These are phyloP conservation scores for Thymelicus acteon DNA, from an alignment of 2,888 invertebrate species.

Conservation along the genomic window DNA sequence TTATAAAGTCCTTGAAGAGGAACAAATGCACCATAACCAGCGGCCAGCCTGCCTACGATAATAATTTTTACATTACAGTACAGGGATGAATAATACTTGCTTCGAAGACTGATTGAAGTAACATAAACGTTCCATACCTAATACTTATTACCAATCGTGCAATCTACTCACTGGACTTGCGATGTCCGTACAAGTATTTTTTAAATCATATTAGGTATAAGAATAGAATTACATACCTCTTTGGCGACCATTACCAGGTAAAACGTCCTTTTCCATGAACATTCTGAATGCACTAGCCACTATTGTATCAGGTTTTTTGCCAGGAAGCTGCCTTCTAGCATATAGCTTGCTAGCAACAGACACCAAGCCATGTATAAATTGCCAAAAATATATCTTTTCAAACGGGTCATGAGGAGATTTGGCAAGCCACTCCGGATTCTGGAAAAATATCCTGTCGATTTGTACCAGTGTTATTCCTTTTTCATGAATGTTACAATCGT, in stretches of 20 bases:
- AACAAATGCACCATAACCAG: slow-evolving; percentile 64
- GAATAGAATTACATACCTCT: slow-evolving; percentile 59
- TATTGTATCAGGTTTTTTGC: slow-evolving; percentile 72
- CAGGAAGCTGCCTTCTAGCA: slow-evolving; percentile 62
- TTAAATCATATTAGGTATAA: too few relatives aligned
- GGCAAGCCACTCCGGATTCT: slow-evolving; percentile 76
- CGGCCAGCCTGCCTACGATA: slow-evolving; percentile 60
- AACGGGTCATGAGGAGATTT: slow-evolving; percentile 81
- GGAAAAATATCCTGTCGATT: slow-evolving; percentile 76
- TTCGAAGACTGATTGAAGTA: background rate
- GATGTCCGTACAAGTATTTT: too few relatives aligned
- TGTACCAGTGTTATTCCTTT: slow-evolving; percentile 79
- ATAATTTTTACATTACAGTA: background rate
- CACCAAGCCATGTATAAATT: slow-evolving; percentile 84
- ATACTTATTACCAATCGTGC: too few relatives aligned
- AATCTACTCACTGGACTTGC: too few relatives aligned
- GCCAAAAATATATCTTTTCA: slow-evolving; percentile 86
- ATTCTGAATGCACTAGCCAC: slow-evolving; percentile 78
- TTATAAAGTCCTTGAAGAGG: slow-evolving; percentile 74
- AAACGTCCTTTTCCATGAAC: slow-evolving; percentile 79
- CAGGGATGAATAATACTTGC: background rate
- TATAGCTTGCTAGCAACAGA: slow-evolving; percentile 79
- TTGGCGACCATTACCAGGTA: slow-evolving; percentile 67
- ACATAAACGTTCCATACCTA: too few relatives aligned
- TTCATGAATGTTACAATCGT: slow-evolving; percentile 81